phyloP scores from a whole-genome alignment of 1,140 invertebrate genomes.

The Anadara kagoshimensis region DNA sequence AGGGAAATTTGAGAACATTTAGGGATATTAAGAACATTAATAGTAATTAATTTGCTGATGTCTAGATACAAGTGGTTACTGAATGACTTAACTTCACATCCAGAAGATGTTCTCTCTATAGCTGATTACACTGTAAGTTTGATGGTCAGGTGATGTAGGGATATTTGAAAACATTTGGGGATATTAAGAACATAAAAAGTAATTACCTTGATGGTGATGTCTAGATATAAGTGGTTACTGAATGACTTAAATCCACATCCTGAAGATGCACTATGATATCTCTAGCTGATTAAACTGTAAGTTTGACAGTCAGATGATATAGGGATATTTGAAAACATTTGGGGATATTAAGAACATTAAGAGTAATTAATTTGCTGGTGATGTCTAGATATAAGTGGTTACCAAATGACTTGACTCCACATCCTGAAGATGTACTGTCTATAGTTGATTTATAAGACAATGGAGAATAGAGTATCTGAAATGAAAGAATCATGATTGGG shows the following conservation, averaged over 20 bases:
- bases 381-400: slow-evolving; percentile 65
- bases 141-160: too few relatives aligned
- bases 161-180: too few relatives aligned
- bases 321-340: too few relatives aligned
- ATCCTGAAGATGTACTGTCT: slow-evolving; percentile 41
- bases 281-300: too few relatives aligned
- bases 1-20: slow-evolving; percentile 35
- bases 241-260: slow-evolving; percentile 58
- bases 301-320: too few relatives aligned
- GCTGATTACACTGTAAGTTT: slow-evolving; percentile 63
- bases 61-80: slow-evolving; percentile 63
- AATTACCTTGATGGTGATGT: too few relatives aligned
- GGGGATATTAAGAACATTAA: too few relatives aligned
- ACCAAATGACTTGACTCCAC: slow-evolving; percentile 58
- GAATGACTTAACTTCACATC: slow-evolving; percentile 58
- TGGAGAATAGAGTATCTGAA: slow-evolving; percentile 59
- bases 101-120: slow-evolving; percentile 48
- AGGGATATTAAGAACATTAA: slow-evolving; percentile 61
- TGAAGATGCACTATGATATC: too few relatives aligned
- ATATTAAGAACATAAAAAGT: too few relatives aligned
- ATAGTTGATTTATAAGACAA: too few relatives aligned
- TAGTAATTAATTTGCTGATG: slow-evolving; percentile 46
- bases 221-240: slow-evolving; percentile 61
- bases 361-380: too few relatives aligned
- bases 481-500: too few relatives aligned